Conservation (phyloP, 2,113 vertebrate species). For the Bos taurus region DNA sequence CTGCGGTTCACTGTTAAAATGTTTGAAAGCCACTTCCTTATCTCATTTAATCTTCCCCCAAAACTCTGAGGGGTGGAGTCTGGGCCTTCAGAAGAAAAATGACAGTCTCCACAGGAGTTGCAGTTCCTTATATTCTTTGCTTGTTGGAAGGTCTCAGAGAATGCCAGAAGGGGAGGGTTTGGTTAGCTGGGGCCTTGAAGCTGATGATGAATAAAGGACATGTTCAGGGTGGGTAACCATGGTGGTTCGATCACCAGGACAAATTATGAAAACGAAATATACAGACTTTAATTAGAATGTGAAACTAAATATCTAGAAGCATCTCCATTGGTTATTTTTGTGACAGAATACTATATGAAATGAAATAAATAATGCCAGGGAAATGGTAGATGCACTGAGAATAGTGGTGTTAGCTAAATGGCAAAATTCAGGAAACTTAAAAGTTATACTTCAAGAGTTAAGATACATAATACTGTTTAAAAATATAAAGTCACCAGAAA, state of each 20-base stretch:
- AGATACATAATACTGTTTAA: constrained; percentile 94
- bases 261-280: background rate
- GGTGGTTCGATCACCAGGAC: background rate
- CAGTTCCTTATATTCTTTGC: background rate
- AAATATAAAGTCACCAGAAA: constrained; percentile 96
- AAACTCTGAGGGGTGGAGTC: background rate
- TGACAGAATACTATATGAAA: background rate
- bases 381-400: constrained; percentile 86
- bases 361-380: background rate
- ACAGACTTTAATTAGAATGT: background rate
- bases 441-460: constrained; percentile 95
- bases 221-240: background rate
- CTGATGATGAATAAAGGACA: background rate
- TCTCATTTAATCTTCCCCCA: background rate
- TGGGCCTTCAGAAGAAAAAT: background rate
- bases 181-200: background rate
- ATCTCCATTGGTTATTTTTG: background rate
- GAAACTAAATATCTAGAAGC: background rate
- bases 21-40: background rate
- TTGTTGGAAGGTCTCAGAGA: background rate
- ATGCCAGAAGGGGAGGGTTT: background rate
- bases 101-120: background rate
- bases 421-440: constrained; percentile 96
- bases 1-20: background rate
- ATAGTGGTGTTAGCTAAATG: constrained; percentile 95